phyloP scores from a whole-genome alignment of 1,140 invertebrate genomes.

The Drosophila willistoni region DNA sequence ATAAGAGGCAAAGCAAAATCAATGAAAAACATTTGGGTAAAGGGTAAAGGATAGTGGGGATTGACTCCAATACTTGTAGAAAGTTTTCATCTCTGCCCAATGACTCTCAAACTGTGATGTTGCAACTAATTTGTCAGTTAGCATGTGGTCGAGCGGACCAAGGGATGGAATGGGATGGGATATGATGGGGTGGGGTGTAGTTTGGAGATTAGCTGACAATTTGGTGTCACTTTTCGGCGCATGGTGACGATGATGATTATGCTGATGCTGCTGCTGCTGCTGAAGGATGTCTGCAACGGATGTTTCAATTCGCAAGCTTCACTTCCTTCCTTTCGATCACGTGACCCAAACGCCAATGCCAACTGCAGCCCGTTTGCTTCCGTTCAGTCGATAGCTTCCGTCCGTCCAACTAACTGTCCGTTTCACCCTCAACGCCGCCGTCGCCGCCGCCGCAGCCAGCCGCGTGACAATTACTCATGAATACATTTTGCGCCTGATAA shows the following conservation, averaged over 20 bases:
- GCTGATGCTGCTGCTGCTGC: slow-evolving; percentile 12
- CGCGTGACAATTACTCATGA: slow-evolving; percentile 82
- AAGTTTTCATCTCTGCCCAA: slow-evolving; percentile 16
- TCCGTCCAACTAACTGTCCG: slow-evolving; percentile 49
- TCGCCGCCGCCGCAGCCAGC: slow-evolving; percentile 6
- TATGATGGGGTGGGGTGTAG: slow-evolving; percentile 6
- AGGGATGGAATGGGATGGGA: neutral
- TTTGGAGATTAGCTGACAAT: slow-evolving; percentile 71
- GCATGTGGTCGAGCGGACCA: neutral
- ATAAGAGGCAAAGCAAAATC: slow-evolving; percentile 19
- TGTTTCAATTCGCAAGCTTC: slow-evolving; percentile 80
- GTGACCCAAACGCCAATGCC: slow-evolving; percentile 60
- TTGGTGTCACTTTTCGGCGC: slow-evolving; percentile 55
- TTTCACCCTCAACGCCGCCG: neutral
- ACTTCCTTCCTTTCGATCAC: slow-evolving; percentile 76
- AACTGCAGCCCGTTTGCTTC: slow-evolving; percentile 74
- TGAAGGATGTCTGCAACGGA: slow-evolving; percentile 62
- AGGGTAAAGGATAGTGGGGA: neutral
- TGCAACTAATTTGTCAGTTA: slow-evolving; percentile 13
- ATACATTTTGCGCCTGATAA: slow-evolving; percentile 80
- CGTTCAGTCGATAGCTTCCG: slow-evolving; percentile 77
- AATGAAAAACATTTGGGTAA: slow-evolving; percentile 4
- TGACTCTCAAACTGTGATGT: slow-evolving; percentile 43
- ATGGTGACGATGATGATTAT: slow-evolving; percentile 30
- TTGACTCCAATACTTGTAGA: neutral